These are phyloP conservation scores for Drosophila anomalata DNA, from an alignment of 2,888 invertebrate genomes.

Conservation along the genomic window DNA sequence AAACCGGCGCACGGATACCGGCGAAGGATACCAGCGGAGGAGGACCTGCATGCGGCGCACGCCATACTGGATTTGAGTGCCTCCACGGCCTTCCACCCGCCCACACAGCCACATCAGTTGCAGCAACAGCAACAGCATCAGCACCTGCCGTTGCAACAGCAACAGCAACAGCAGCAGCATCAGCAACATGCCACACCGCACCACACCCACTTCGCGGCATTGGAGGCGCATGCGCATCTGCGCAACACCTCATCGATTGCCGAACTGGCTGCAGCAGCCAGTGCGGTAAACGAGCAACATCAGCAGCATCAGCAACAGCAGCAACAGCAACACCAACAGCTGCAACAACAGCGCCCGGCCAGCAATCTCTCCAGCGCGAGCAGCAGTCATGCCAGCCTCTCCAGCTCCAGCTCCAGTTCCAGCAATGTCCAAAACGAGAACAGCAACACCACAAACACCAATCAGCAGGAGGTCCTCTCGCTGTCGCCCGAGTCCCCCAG, in stretches of 20 bases:
- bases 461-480: conserved; percentile 58
- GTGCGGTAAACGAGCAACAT: conserved; percentile 77
- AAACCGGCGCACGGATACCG: conserved; percentile 84
- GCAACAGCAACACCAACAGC: neutral
- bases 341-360: conserved; percentile 66
- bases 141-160: conserved; percentile 56
- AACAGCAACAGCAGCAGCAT: conserved; percentile 67
- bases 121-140: conserved; percentile 72
- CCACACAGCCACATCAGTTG: conserved; percentile 85
- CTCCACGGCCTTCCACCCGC: conserved; percentile 90
- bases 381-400: conserved; percentile 76
- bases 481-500: conserved; percentile 20
- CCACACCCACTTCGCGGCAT: conserved; percentile 52
- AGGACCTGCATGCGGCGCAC: conserved; percentile 94
- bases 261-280: conserved; percentile 78
- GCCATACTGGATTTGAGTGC: conserved; percentile 95
- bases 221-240: conserved; percentile 70
- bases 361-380: conserved; percentile 81
- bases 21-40: conserved; percentile 88
- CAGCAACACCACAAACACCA: conserved; percentile 83
- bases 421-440: conserved; percentile 82
- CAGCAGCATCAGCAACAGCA: conserved; percentile 36
- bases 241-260: conserved; percentile 76
- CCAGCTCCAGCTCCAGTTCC: conserved; percentile 62
- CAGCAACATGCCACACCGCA: conserved; percentile 61